These are phyloP conservation scores for Cordylochernes scorpioides DNA, from an alignment of 2,888 invertebrate genomes.

Conservation along the genomic window DNA sequence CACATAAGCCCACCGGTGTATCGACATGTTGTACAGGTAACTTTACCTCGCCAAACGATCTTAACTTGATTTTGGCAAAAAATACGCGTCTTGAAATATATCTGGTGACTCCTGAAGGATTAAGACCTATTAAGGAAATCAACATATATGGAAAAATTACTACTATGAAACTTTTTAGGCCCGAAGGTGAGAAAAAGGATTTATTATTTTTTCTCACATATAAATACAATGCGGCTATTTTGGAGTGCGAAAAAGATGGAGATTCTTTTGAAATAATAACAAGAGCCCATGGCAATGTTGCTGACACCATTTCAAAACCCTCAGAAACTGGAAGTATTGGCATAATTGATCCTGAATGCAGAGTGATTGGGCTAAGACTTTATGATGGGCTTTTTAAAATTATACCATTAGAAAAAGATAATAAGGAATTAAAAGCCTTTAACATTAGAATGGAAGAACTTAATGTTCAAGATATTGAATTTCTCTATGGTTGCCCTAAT, in stretches of 20 bases:
- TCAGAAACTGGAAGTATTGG: slow-evolving; percentile 87
- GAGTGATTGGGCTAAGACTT: slow-evolving; percentile 73
- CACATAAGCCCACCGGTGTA: slow-evolving; percentile 91
- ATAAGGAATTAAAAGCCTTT: slow-evolving; percentile 73
- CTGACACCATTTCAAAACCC: slow-evolving; percentile 68
- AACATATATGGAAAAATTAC: slow-evolving; percentile 63
- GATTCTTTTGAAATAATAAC: slow-evolving; percentile 74
- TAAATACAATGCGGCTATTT: slow-evolving; percentile 85
- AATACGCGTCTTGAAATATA: slow-evolving; percentile 81
- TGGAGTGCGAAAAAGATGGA: slow-evolving; percentile 54
- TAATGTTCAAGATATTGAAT: slow-evolving; percentile 81
- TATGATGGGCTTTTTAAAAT: slow-evolving; percentile 94
- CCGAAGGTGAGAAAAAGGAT: slow-evolving; percentile 72
- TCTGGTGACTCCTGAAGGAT: slow-evolving; percentile 79
- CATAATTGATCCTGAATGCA: slow-evolving; percentile 77
- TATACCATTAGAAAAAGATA: slow-evolving; percentile 78
- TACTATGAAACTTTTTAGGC: slow-evolving; percentile 75
- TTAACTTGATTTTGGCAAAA: slow-evolving; percentile 83
- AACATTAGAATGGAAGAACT: slow-evolving; percentile 68
- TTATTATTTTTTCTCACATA: slow-evolving; percentile 72
- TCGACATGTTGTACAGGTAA: slow-evolving; percentile 87
- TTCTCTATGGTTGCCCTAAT: slow-evolving; percentile 68
- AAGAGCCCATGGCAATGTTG: slow-evolving; percentile 81
- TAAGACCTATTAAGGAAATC: slow-evolving; percentile 77
- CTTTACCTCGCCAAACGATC: slow-evolving; percentile 72